These are phyloP conservation scores for Ophiodon elongatus DNA, from an alignment of 2,113 vertebrate genomes.

Conservation along the genomic window DNA sequence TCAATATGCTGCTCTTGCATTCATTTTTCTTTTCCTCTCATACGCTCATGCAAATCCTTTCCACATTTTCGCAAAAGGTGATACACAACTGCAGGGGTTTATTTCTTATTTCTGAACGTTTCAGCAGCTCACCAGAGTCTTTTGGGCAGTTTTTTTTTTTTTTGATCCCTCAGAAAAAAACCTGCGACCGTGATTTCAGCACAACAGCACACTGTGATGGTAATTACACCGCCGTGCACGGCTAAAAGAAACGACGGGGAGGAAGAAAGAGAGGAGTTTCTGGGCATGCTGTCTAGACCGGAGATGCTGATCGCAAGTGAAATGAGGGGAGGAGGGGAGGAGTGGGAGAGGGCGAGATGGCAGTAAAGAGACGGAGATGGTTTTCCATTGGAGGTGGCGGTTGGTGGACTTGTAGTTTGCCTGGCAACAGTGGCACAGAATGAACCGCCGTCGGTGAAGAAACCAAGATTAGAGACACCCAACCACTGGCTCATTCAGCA, in stretches of 20 bases:
- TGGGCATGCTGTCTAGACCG: conserved; percentile 39
- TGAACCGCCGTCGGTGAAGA: conserved; percentile 17
- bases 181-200: background rate
- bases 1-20: background rate
- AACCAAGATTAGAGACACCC: conserved; percentile 16
- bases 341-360: conserved; percentile 38
- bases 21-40: background rate
- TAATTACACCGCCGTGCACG: conserved; percentile 10
- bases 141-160: conserved; percentile 6
- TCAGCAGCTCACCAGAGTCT: background rate
- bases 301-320: conserved; percentile 61
- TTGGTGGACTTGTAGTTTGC: conserved; percentile 65
- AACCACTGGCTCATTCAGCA: conserved; percentile 41
- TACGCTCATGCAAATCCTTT: background rate
- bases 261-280: conserved; percentile 37
- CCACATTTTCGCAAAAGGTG: background rate
- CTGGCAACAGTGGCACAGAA: conserved; percentile 75
- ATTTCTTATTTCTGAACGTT: background rate
- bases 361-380: conserved; percentile 36
- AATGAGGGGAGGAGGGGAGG: conserved; percentile 54
- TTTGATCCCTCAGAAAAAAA: background rate
- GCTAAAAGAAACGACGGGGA: conserved; percentile 25
- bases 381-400: conserved; percentile 51
- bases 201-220: conserved; percentile 19
- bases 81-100: conserved; percentile 2